Percentiles rank a stretch among this genome's conserved stretches.
These are phyloP conservation scores for Tribolium madens DNA, from an alignment of 1,140 invertebrate genomes.

Conservation along the genomic window DNA sequence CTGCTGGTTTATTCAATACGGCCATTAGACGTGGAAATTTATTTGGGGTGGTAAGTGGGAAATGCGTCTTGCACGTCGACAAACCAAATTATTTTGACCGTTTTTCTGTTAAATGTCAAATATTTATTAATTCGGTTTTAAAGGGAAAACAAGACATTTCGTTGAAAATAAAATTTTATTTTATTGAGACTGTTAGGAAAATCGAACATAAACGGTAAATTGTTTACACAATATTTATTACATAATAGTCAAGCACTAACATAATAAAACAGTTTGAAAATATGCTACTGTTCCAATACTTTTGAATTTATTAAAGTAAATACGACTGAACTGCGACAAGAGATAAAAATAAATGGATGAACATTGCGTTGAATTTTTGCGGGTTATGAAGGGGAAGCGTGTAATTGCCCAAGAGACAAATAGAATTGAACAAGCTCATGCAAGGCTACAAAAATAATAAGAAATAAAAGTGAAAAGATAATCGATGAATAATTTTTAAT, in stretches of 20 bases:
- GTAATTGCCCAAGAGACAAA: background rate
- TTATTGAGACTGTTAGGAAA: background rate
- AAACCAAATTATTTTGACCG: too few species aligned
- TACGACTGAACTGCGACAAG: background rate
- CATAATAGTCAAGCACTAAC: too few species aligned
- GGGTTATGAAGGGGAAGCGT: background rate
- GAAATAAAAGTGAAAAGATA: too few species aligned
- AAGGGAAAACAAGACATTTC: background rate
- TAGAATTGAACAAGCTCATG: background rate
- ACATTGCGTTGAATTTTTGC: background rate
- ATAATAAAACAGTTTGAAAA: background rate
- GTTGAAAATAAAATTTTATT: background rate
- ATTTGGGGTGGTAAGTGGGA: background rate
- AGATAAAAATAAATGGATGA: background rate
- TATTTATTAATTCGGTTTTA: background rate
- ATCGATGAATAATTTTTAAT: too few species aligned
- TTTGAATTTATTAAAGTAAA: too few species aligned
- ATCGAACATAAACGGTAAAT: background rate
- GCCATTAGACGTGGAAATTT: background rate
- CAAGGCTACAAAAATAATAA: too few species aligned
- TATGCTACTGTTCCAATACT: background rate
- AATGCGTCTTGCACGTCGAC: background rate
- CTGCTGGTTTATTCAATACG: constrained; percentile 17
- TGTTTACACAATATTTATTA: too few species aligned
- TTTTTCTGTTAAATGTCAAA: too few species aligned